These are phyloP conservation scores for Drosophila virilis DNA, from an alignment of 1,140 invertebrate species.

Conservation along the genomic window DNA sequence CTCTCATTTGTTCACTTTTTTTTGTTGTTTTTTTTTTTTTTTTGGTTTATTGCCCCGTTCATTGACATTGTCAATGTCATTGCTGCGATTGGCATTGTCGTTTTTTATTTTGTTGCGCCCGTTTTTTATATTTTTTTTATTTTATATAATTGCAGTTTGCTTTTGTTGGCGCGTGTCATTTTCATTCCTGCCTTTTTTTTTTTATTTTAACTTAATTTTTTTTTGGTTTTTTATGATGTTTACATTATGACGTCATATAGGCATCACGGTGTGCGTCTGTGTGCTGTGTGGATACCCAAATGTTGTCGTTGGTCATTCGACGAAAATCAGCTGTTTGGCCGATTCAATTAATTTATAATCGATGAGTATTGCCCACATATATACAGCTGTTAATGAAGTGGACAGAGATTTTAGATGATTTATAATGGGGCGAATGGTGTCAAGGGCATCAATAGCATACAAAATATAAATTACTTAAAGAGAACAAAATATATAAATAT, in stretches of 20 bases:
- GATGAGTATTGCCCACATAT: constrained; percentile 48
- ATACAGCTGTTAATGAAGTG: constrained; percentile 13
- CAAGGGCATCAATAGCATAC: not conserved
- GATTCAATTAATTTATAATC: constrained; percentile 67
- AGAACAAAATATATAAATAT: not conserved
- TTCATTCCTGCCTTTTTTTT: constrained; percentile 38
- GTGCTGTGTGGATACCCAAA: constrained; percentile 32
- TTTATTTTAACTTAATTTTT: constrained; percentile 33
- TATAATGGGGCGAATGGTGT: not conserved
- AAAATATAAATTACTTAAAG: not conserved
- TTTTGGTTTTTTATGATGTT: constrained; percentile 79
- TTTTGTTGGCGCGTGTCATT: constrained; percentile 73
- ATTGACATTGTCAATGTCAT: constrained; percentile 83
- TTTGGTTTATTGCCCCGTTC: constrained; percentile 63
- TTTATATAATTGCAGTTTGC: constrained; percentile 78
- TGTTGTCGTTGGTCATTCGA: constrained; percentile 47
- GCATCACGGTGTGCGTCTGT: not conserved
- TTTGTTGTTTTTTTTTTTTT: constrained; percentile 34
- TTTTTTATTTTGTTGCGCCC: constrained; percentile 46
- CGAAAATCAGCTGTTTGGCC: constrained; percentile 74
- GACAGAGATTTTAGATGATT: constrained; percentile 1
- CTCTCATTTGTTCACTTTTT: constrained; percentile 13
- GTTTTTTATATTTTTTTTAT: constrained; percentile 36
- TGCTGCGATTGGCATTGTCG: constrained; percentile 70
- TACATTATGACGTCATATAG: constrained; percentile 77